Conservation (phyloP, 1,140 invertebrate genomes). For the Drosophila arizonae region DNA sequence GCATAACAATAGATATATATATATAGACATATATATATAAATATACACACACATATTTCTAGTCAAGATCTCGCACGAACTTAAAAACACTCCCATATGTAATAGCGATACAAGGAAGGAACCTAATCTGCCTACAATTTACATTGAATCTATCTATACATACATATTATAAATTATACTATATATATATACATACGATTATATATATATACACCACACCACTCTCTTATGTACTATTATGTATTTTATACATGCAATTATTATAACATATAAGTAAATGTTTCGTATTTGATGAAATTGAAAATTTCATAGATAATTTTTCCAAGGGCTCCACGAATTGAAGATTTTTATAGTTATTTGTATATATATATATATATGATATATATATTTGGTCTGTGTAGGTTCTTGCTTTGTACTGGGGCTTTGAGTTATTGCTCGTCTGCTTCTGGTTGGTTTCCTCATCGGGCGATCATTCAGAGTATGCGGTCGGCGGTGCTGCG, state of each 20-base stretch:
- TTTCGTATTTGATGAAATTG: slow-evolving; percentile 61
- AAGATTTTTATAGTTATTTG: neutral
- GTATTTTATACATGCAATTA: slow-evolving; percentile 81
- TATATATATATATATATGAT: too few species aligned
- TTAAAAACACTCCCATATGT: slow-evolving; percentile 8
- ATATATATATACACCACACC: slow-evolving; percentile 30
- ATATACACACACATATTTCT: slow-evolving; percentile 52
- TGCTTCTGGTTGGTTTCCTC: neutral
- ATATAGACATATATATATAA: slow-evolving; percentile 1
- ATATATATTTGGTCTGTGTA: slow-evolving; percentile 3
- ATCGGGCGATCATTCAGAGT: slow-evolving; percentile 37
- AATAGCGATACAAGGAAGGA: slow-evolving; percentile 44
- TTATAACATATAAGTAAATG: slow-evolving; percentile 68
- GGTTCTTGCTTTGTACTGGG: slow-evolving; percentile 24
- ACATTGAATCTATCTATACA: slow-evolving; percentile 63
- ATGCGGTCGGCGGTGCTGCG: slow-evolving; percentile 65
- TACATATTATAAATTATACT: slow-evolving; percentile 56
- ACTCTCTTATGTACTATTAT: slow-evolving; percentile 77
- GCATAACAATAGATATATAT: slow-evolving; percentile 24
- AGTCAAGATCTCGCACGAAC: slow-evolving; percentile 68
- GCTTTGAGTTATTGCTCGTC: neutral
- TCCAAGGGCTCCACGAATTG: neutral
- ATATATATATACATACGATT: slow-evolving; percentile 21
- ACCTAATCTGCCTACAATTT: slow-evolving; percentile 79
- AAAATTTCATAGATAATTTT: slow-evolving; percentile 3